Conservation (phyloP, 2,888 invertebrate species). For the Trichogramma dendrolimi region DNA sequence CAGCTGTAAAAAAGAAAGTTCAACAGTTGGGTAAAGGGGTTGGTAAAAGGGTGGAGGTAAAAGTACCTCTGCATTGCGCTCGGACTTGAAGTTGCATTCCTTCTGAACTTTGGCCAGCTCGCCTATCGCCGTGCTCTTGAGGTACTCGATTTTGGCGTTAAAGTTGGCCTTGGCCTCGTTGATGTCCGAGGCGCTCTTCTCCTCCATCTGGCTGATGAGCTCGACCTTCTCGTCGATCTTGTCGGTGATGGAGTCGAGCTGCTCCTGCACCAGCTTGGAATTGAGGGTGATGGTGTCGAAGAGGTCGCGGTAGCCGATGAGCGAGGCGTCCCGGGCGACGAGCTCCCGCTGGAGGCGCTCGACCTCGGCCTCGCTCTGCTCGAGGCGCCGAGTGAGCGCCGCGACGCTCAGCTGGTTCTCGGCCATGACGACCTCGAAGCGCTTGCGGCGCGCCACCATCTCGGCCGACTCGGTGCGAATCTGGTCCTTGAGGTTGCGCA, state of each 20-base stretch:
- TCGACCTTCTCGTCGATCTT: slow-evolving; percentile 39
- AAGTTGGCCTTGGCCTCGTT: slow-evolving; percentile 38
- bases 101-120: slow-evolving; percentile 38
- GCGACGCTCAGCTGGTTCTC: slow-evolving; percentile 47
- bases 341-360: slow-evolving; percentile 43
- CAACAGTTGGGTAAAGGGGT: not conserved
- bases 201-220: slow-evolving; percentile 41
- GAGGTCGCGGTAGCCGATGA: slow-evolving; percentile 41
- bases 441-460: slow-evolving; percentile 44
- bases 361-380: slow-evolving; percentile 44
- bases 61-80: slow-evolving; percentile 40
- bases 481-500: slow-evolving; percentile 45
- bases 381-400: slow-evolving; percentile 41
- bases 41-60: not conserved
- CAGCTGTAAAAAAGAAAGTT: slow-evolving; percentile 32
- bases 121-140: slow-evolving; percentile 35
- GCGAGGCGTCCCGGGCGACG: slow-evolving; percentile 37
- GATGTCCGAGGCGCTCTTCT: slow-evolving; percentile 39
- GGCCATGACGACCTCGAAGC: slow-evolving; percentile 46
- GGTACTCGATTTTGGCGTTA: slow-evolving; percentile 40
- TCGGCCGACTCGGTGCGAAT: slow-evolving; percentile 46
- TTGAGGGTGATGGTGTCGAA: slow-evolving; percentile 40
- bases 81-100: slow-evolving; percentile 34
- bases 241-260: slow-evolving; percentile 39
- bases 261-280: slow-evolving; percentile 42